Conservation (phyloP, 2,113 vertebrate species). For the Lepus timidus region DNA sequence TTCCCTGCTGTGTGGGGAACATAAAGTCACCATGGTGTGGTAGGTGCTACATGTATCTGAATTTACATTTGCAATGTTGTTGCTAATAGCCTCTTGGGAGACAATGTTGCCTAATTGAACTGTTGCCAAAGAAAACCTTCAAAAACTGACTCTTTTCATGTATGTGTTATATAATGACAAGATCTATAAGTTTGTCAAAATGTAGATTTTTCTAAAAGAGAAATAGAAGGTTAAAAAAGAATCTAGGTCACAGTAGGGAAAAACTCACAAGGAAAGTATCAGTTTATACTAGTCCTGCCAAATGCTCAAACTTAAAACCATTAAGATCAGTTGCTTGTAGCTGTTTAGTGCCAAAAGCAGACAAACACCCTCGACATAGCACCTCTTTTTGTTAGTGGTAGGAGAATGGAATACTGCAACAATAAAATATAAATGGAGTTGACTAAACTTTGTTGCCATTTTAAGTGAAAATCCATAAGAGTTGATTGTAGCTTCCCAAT, state of each 20-base stretch:
- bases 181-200: slow-evolving; percentile 65
- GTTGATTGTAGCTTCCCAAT: not conserved
- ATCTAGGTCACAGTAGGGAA: slow-evolving; percentile 58
- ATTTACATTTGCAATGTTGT: slow-evolving; percentile 59
- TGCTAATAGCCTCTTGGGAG: slow-evolving; percentile 37
- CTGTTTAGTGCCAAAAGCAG: slow-evolving; percentile 63
- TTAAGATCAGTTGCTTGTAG: slow-evolving; percentile 72
- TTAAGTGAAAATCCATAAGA: slow-evolving; percentile 55
- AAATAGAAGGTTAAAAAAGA: slow-evolving; percentile 58
- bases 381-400: not conserved
- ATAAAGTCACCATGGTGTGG: not conserved
- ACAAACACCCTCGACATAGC: not conserved
- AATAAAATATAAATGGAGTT: slow-evolving; percentile 50
- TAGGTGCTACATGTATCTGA: not conserved
- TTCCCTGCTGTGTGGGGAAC: not conserved
- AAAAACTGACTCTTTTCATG: not conserved
- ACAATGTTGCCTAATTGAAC: slow-evolving; percentile 57
- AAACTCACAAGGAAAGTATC: slow-evolving; percentile 72
- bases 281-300: slow-evolving; percentile 74
- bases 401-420: not conserved
- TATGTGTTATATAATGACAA: slow-evolving; percentile 51
- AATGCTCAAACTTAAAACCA: slow-evolving; percentile 77
- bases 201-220: slow-evolving; percentile 64
- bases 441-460: slow-evolving; percentile 37
- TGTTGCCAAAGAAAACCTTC: not conserved